Evolutionary conservation across 2,797 vertebrate species (phyloP).

Genomic region (Phrynocephalus forsythii): DNA sequence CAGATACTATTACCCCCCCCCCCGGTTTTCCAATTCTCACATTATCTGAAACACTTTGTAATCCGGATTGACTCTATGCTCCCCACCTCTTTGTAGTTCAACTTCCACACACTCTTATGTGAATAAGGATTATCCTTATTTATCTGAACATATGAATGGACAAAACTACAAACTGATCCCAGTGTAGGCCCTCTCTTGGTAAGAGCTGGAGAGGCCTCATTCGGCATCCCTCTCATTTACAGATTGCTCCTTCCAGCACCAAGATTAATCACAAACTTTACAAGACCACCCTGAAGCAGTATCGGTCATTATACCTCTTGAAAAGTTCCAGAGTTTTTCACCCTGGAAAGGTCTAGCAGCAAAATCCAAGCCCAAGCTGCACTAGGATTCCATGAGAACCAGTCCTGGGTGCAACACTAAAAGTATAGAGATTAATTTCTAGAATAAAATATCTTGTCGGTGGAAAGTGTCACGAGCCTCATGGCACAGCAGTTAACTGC

Average conservation of each 20-base stretch:
- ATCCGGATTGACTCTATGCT: conserved; percentile 5
- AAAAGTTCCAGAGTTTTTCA: not conserved
- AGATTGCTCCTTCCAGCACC: not conserved
- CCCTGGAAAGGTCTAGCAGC: not conserved
- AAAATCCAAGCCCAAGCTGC: not conserved
- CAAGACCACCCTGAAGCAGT: not conserved
- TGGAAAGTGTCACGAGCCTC: too few species aligned
- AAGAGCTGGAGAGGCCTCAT: not conserved
- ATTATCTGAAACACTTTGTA: conserved; percentile 35
- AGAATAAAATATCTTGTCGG: not conserved
- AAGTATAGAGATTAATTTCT: not conserved
- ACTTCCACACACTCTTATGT: conserved; percentile 2
- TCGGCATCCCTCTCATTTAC: not conserved
- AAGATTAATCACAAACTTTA: not conserved
- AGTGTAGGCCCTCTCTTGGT: not conserved
- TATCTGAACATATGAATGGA: not conserved
- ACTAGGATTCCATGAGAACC: not conserved
- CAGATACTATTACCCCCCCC: conserved; percentile 4
- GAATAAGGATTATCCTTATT: conserved; percentile 19
- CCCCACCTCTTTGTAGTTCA: not conserved
- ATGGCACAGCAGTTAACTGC: too few species aligned
- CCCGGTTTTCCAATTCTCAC: conserved; percentile 5
- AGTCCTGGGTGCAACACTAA: not conserved
- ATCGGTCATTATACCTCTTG: not conserved
- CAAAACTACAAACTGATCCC: not conserved